phyloP scores from a whole-genome alignment of 2,797 vertebrate species.

The Phalloptychus januarius region DNA sequence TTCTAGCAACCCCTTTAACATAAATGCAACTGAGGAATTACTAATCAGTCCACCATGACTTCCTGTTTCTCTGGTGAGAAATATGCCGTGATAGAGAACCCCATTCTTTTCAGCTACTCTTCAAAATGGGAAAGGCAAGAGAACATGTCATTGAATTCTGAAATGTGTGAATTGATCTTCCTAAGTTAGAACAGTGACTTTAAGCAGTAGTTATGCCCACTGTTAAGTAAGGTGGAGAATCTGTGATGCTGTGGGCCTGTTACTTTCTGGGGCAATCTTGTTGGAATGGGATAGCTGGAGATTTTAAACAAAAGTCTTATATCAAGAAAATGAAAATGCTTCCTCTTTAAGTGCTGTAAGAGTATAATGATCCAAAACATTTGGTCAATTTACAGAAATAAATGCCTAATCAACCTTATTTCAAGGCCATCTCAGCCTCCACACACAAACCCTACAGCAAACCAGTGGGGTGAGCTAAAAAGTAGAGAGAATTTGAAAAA shows the following conservation, averaged over 20 bases:
- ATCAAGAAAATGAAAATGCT: neutral
- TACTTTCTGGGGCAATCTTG: neutral
- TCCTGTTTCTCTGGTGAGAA: neutral
- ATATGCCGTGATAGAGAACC: neutral
- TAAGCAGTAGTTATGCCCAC: neutral
- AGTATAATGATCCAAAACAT: neutral
- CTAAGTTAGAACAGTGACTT: neutral
- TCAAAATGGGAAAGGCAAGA: neutral
- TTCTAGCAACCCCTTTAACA: neutral
- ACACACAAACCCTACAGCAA: neutral
- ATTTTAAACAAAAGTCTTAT: neutral
- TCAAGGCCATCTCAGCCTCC: neutral
- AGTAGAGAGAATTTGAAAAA: neutral
- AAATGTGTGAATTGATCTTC: neutral
- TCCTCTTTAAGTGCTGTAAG: neutral
- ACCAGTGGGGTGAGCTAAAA: neutral
- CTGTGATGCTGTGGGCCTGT: neutral
- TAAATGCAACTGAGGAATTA: neutral
- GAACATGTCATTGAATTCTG: neutral
- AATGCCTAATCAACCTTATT: neutral
- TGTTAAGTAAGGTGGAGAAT: neutral
- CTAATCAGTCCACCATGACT: neutral
- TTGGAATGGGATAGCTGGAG: neutral
- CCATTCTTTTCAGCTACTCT: neutral
- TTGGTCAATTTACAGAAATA: too few relatives aligned